Base-by-base conservation (phyloP, 2,797 vertebrate genomes). In the Sebastes trivittatus region DNA sequence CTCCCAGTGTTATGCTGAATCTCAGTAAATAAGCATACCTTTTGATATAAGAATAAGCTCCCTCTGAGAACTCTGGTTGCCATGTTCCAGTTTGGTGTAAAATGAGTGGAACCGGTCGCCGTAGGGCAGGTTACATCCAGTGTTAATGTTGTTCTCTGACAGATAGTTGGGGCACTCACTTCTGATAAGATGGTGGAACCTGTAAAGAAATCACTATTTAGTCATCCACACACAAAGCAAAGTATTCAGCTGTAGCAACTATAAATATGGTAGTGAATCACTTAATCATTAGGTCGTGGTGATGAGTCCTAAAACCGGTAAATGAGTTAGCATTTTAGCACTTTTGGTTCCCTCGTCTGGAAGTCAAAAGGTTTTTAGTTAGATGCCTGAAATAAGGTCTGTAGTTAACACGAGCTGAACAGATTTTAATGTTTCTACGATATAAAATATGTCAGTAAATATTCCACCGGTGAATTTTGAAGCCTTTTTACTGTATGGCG, bases 91-190 rank as follows among this genome's bases (percentile, higher is more conserved):
- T 25, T 0, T 10, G 20, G 88, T 92, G 11, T 75, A 1, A 87
- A 94, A 91, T 0, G 2, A 1, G 0, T 0, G 0, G 55, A 94
- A 95, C 77, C 83, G n/a, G n/a, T n/a, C n/a, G 0, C 0, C 0
- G 7, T 22, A 66, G 20, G 81, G 68, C 4, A 78, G 79, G 1
- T 54, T 58, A 52, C 95, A 96, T 52, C 94, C 95, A 13, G 22
- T 62, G 7, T 11, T 87, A 7, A 20, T 32, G 8, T 34, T 42
- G 2, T 87, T 86, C 42, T 86, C 79, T 34, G 59, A 70, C 66
- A 94, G n/a, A 55, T 95, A 95, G 8, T 5, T 5, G 36, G 54
- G 1, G 56, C 95, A 96, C 34, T 79, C 42, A 0, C 0, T 49
- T 6, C 2, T 0, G 0, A 22, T 0, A 0, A 5, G 1, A 7